Evolutionary conservation across 2,113 vertebrate species (phyloP).

Genomic region (Ictidomys tridecemlineatus): DNA sequence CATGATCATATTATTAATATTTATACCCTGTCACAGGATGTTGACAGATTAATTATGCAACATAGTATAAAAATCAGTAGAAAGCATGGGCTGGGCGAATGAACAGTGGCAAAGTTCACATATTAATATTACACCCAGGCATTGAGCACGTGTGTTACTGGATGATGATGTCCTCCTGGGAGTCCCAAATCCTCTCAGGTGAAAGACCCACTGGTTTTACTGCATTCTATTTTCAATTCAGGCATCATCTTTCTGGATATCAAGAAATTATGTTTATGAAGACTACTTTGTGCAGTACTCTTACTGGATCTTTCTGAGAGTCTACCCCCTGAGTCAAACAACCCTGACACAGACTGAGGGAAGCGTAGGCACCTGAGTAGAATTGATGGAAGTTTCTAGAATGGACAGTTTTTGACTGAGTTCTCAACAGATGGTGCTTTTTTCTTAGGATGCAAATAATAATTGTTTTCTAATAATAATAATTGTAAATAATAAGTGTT

Average conservation of each 20-base stretch:
- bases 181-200: background rate
- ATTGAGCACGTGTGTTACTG: constrained; percentile 55
- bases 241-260: background rate
- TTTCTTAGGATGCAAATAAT: background rate
- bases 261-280: background rate
- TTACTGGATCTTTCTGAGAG: background rate
- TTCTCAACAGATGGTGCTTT: background rate
- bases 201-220: background rate
- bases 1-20: constrained; percentile 91
- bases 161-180: background rate
- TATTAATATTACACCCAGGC: constrained; percentile 85
- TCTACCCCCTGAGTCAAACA: background rate
- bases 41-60: constrained; percentile 94
- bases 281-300: background rate
- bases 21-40: constrained; percentile 90
- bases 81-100: constrained; percentile 84
- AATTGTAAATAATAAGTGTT: too few relatives aligned
- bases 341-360: background rate
- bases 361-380: background rate
- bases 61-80: constrained; percentile 88
- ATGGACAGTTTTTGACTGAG: background rate
- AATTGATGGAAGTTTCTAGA: background rate
- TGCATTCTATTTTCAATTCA: background rate
- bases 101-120: constrained; percentile 86
- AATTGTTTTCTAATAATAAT: background rate